Percentiles rank a stretch among this genome's conserved stretches.
Conservation (phyloP, 2,888 invertebrate species). For the Coelinius sp. region DNA sequence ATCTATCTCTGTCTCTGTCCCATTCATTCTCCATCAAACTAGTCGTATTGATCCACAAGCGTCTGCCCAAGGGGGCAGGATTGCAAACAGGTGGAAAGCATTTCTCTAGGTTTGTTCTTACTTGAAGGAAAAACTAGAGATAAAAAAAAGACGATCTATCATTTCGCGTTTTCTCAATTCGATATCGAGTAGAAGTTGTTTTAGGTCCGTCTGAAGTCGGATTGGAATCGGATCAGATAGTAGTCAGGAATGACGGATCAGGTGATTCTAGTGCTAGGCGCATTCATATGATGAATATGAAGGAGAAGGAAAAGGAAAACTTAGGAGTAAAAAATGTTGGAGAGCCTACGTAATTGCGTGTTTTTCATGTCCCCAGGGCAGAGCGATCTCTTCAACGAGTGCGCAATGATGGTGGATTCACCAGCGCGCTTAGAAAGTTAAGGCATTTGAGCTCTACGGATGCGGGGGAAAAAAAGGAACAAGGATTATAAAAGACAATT, state of each 20-base stretch:
- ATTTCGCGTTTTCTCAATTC: no score
- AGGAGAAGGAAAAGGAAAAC: background rate
- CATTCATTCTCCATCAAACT: slow-evolving; percentile 48
- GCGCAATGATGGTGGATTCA: no score
- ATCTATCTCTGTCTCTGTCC: slow-evolving; percentile 6
- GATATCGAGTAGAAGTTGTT: no score
- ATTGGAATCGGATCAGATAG: no score
- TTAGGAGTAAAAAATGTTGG: background rate
- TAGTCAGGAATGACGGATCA: no score
- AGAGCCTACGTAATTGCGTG: background rate
- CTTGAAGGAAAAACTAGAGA: slow-evolving; percentile 1
- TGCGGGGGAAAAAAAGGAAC: background rate
- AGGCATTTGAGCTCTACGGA: slow-evolving; percentile 1
- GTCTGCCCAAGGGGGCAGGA: background rate
- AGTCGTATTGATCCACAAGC: slow-evolving; percentile 48
- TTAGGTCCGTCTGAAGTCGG: no score
- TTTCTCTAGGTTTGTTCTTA: slow-evolving; percentile 32
- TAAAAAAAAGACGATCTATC: no score
- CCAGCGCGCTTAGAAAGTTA: slow-evolving; percentile 34
- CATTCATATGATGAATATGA: background rate
- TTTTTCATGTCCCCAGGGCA: background rate
- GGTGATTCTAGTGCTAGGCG: no score
- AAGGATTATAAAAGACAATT: slow-evolving; percentile 23
- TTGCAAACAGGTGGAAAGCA: slow-evolving; percentile 2
- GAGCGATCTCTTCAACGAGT: background rate